Conservation (phyloP, 2,113 vertebrate genomes). For the Hemichromis elongatus region DNA sequence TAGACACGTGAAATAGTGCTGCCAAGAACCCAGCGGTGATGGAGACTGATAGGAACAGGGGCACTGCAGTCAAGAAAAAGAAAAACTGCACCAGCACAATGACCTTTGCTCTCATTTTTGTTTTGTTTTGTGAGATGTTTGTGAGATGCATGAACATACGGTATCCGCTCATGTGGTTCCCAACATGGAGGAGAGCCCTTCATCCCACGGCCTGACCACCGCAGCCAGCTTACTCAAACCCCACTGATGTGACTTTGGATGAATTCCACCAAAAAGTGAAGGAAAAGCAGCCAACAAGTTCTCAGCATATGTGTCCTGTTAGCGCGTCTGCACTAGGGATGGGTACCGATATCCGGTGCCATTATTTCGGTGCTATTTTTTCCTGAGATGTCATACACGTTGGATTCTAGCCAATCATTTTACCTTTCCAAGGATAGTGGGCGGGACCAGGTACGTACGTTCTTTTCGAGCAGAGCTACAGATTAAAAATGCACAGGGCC, state of each 20-base stretch:
- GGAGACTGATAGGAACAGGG: neutral
- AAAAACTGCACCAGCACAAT: neutral
- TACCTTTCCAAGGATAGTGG: no score
- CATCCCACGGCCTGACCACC: neutral
- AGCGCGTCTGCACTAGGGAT: neutral
- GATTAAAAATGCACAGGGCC: no score
- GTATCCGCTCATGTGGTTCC: accelerated
- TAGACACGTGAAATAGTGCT: neutral
- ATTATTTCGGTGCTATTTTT: no score
- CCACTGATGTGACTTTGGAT: neutral
- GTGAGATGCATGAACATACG: neutral
- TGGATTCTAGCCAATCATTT: no score
- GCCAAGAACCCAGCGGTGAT: neutral
- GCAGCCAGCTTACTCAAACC: neutral
- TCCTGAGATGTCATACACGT: no score
- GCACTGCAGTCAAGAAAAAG: neutral
- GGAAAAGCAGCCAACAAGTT: neutral
- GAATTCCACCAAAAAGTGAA: accelerated
- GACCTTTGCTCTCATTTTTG: neutral
- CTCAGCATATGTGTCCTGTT: neutral
- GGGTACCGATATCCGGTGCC: no score
- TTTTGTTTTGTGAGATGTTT: neutral
- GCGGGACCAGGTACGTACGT: no score
- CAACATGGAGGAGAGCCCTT: neutral
- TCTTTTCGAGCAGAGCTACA: no score